Percentiles rank a stretch among this genome's conserved stretches.
Evolutionary conservation across 1,140 invertebrate species (phyloP).

Genomic region (Dinoponera quadriceps): DNA sequence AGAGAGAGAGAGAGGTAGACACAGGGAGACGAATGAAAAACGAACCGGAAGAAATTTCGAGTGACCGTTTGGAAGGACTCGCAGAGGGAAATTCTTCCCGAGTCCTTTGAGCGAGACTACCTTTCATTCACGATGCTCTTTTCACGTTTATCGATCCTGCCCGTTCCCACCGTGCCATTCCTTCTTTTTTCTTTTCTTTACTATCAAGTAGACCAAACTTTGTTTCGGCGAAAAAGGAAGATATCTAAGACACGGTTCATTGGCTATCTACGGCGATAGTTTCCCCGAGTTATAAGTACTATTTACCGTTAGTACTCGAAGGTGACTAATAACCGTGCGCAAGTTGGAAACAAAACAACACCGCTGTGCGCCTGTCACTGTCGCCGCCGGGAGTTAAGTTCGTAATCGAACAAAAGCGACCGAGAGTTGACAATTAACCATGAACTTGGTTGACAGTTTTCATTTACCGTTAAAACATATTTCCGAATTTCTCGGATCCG

Average conservation of each 20-base stretch:
- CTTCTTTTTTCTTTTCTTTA: constrained; percentile 19
- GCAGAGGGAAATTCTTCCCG: constrained; percentile 57
- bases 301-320: neutral
- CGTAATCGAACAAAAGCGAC: no score
- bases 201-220: constrained; percentile 57
- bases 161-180: constrained; percentile 5
- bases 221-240: constrained; percentile 60
- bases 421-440: no score
- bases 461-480: no score
- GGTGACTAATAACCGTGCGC: neutral
- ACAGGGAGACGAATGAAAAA: constrained; percentile 43
- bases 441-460: no score
- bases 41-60: constrained; percentile 70
- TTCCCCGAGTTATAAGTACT: neutral
- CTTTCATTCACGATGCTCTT: constrained; percentile 68
- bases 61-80: constrained; percentile 30
- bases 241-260: constrained; percentile 27
- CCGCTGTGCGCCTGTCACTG: neutral
- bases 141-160: constrained; percentile 62
- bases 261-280: neutral
- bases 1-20: neutral
- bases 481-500: no score
- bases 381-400: no score
- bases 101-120: constrained; percentile 56
- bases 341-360: constrained; percentile 1